These are phyloP conservation scores for Synanceia verrucosa DNA, from an alignment of 2,797 vertebrate genomes.

Conservation along the genomic window DNA sequence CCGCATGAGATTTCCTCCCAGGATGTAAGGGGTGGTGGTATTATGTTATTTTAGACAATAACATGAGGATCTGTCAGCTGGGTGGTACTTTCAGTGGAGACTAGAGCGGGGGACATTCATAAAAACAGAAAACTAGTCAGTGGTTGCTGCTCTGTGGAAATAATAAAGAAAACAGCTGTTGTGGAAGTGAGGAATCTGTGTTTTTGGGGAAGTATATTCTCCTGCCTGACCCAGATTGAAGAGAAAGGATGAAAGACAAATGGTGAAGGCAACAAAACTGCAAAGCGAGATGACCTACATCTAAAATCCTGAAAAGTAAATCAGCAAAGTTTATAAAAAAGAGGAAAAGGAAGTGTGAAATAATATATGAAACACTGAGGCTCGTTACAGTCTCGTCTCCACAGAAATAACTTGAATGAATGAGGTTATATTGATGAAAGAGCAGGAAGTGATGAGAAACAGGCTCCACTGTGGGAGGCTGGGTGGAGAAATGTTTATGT, in stretches of 20 bases:
- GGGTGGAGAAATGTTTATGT: slow-evolving; percentile 38
- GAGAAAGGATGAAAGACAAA: background rate
- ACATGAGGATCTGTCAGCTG: background rate
- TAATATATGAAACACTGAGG: too few relatives aligned
- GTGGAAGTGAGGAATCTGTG: slow-evolving; percentile 15
- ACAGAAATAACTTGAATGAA: background rate
- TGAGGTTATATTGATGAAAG: background rate
- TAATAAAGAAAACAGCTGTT: slow-evolving; percentile 36
- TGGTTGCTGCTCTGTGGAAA: background rate
- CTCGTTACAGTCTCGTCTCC: too few relatives aligned
- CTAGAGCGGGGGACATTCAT: background rate
- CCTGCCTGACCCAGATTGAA: slow-evolving; percentile 25
- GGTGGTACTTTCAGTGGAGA: background rate
- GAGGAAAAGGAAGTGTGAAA: background rate
- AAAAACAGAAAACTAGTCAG: background rate
- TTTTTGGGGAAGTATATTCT: slow-evolving; percentile 1
- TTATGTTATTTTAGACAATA: background rate
- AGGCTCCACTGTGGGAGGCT: slow-evolving; percentile 25
- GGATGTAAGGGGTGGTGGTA: accelerated
- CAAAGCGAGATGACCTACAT: background rate
- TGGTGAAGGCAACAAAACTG: background rate
- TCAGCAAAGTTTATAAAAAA: background rate
- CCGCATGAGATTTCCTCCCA: background rate
- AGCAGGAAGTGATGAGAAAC: slow-evolving; percentile 8
- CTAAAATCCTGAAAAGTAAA: background rate